phyloP scores from a whole-genome alignment of 2,888 invertebrate species.

The Clusia tigrina region DNA sequence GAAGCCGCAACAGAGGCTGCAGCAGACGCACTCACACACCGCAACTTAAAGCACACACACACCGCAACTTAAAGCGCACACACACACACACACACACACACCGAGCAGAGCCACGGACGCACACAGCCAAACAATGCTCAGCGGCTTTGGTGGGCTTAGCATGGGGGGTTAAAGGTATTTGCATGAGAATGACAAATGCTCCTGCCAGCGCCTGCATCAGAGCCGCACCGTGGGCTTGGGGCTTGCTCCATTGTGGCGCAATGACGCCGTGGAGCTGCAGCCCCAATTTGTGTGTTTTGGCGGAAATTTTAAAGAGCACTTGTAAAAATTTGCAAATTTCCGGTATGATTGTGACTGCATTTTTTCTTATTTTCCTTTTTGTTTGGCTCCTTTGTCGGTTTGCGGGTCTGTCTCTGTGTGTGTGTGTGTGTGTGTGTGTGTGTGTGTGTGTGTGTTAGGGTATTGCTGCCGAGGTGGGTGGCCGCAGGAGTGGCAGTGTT shows the following conservation, averaged over 20 bases:
- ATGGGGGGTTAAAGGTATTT: not conserved
- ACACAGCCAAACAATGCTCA: no score
- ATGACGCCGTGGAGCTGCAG: not conserved
- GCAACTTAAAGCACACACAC: no score
- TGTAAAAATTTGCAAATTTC: constrained; percentile 36
- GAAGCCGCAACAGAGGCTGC: not conserved
- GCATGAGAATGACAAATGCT: not conserved
- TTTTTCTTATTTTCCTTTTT: not conserved
- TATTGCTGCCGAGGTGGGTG: not conserved
- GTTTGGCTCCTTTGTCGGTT: not conserved
- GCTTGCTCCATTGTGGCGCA: not conserved
- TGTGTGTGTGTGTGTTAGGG: not conserved
- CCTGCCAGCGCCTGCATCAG: no score
- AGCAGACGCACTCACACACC: not conserved
- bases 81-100: no score
- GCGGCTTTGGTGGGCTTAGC: not conserved
- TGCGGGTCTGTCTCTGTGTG: not conserved
- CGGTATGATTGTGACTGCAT: not conserved
- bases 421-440: not conserved
- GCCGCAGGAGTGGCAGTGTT: not conserved
- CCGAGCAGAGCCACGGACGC: no score
- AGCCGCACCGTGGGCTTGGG: no score
- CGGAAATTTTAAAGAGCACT: constrained; percentile 35
- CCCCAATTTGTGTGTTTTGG: constrained; percentile 14
- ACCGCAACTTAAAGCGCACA: no score